Evolutionary conservation across 2,888 invertebrate species (phyloP).

Genomic region (Acanthopleura granulata): DNA sequence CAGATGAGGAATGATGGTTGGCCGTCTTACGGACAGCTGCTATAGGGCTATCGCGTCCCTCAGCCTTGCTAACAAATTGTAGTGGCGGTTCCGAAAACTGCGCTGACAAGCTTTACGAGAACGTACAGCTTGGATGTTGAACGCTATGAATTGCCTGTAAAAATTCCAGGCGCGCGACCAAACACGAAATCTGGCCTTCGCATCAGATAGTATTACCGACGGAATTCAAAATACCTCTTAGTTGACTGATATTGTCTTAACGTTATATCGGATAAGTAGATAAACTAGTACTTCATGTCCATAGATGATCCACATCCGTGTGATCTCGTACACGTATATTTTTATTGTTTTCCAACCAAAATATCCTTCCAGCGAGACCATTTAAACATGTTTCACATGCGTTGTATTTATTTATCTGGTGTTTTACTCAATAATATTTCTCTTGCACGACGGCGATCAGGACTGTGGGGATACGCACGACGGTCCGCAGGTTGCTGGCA

Average conservation of each 20-base stretch:
- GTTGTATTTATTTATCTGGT: too few species aligned
- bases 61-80: slow-evolving; percentile 8
- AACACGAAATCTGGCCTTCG: slow-evolving; percentile 6
- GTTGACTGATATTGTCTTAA: neutral
- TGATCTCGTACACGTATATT: too few species aligned
- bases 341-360: too few species aligned
- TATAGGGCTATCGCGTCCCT: neutral
- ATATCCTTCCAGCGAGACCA: too few species aligned
- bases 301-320: too few species aligned
- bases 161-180: neutral
- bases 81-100: neutral
- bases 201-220: slow-evolving; percentile 1
- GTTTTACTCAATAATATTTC: too few species aligned
- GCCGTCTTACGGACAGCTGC: neutral
- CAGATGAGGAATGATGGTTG: neutral
- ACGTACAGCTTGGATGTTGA: neutral
- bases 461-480: too few species aligned
- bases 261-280: neutral
- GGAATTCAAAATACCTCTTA: slow-evolving; percentile 16
- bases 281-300: neutral
- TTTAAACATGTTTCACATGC: too few species aligned
- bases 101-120: slow-evolving; percentile 7
- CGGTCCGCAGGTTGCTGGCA: too few species aligned
- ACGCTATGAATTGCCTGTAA: slow-evolving; percentile 7
- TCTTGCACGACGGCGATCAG: too few species aligned